Evolutionary conservation across 2,113 vertebrate species (phyloP).

Genomic region (Corydoras maculifer): DNA sequence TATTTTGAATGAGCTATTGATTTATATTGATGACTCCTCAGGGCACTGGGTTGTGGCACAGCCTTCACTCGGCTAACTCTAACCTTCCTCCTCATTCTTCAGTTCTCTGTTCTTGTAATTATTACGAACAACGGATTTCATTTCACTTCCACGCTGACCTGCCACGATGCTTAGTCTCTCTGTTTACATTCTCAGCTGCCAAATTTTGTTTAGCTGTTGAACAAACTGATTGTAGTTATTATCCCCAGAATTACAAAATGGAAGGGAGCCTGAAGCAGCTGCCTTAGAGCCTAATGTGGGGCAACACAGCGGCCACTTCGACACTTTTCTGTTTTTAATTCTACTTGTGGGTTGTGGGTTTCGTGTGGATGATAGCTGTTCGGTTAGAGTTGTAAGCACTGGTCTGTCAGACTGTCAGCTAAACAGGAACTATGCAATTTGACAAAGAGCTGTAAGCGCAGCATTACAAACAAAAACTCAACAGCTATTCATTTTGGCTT

Average conservation of each 20-base stretch:
- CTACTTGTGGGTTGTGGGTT: neutral
- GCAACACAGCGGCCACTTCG: neutral
- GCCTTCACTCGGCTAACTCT: neutral
- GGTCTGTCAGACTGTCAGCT: neutral
- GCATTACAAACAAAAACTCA: neutral
- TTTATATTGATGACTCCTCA: neutral
- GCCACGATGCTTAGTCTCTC: neutral
- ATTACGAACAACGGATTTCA: neutral
- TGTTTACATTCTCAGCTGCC: neutral
- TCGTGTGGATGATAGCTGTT: neutral
- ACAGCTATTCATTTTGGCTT: conserved; percentile 6
- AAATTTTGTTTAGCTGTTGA: neutral
- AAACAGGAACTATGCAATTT: neutral
- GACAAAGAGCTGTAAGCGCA: neutral
- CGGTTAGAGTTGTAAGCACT: neutral
- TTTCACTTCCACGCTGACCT: neutral
- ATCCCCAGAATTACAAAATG: neutral
- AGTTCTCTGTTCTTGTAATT: neutral
- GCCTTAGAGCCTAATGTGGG: neutral
- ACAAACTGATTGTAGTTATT: neutral
- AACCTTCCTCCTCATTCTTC: neutral
- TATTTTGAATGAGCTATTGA: neutral
- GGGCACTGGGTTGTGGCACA: neutral
- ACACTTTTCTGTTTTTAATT: neutral
- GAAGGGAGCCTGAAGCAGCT: neutral